Conservation (phyloP, 1,140 invertebrate genomes). For the Eupristina koningsbergeri region DNA sequence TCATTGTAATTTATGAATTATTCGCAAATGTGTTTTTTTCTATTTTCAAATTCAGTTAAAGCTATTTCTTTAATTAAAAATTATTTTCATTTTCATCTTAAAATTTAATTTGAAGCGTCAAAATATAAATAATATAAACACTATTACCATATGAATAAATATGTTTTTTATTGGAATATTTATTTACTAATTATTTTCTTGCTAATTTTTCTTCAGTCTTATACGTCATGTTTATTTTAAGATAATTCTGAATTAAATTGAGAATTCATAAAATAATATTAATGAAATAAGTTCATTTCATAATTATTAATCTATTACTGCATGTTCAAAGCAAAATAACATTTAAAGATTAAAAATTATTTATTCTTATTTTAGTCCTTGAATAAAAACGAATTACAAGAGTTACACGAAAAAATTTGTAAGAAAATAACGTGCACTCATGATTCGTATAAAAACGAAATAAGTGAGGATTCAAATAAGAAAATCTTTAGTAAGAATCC, state of each 20-base stretch:
- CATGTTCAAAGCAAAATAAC: no score
- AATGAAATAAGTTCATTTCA: no score
- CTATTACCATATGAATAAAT: no score
- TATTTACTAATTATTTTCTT: neutral
- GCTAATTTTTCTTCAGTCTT: neutral
- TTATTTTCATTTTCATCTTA: no score
- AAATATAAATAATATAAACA: no score
- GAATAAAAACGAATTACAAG: neutral
- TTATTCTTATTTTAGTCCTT: conserved; percentile 24
- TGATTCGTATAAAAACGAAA: neutral
- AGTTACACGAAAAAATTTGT: conserved; percentile 34
- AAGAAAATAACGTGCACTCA: neutral
- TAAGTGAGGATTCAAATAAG: conserved; percentile 23
- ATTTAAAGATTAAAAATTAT: neutral
- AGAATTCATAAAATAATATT: no score
- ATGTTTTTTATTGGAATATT: neutral
- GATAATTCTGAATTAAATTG: neutral
- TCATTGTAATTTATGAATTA: no score
- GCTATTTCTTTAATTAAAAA: no score
- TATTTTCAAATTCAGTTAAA: no score
- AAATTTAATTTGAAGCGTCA: no score
- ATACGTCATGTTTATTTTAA: neutral
- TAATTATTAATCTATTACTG: neutral
- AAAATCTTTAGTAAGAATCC: neutral
- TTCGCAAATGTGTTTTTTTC: no score